phyloP scores from a whole-genome alignment of 2,797 vertebrate species.

The Brachyrhaphis roseni region DNA sequence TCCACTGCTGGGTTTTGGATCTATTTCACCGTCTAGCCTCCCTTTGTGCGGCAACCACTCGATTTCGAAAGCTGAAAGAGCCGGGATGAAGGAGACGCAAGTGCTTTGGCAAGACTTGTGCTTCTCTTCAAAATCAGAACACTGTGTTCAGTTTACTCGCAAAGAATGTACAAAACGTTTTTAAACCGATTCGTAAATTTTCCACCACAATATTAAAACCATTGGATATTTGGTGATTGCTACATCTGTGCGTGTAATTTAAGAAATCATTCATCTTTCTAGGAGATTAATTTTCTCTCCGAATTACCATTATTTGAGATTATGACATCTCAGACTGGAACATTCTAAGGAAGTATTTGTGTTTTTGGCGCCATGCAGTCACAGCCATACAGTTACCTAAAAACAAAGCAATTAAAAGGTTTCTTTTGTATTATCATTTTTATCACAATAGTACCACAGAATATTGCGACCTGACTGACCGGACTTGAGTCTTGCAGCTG shows the following conservation, averaged over 20 bases:
- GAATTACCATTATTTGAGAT: slow-evolving; percentile 32
- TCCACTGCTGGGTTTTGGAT: slow-evolving; percentile 39
- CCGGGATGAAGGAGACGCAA: slow-evolving; percentile 27
- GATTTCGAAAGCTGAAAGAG: slow-evolving; percentile 43
- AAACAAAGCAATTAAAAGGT: too few relatives aligned
- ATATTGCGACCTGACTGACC: too few relatives aligned
- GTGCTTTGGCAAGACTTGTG: slow-evolving; percentile 29
- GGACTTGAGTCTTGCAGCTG: too few relatives aligned
- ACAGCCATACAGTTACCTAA: too few relatives aligned
- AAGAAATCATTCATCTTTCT: slow-evolving; percentile 37
- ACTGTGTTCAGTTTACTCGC: slow-evolving; percentile 38
- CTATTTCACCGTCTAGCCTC: slow-evolving; percentile 40
- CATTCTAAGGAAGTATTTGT: not conserved
- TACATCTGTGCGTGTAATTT: slow-evolving; percentile 24
- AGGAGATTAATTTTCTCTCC: slow-evolving; percentile 25
- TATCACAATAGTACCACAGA: too few relatives aligned
- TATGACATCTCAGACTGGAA: slow-evolving; percentile 4
- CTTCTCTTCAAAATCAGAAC: slow-evolving; percentile 24
- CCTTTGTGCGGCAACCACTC: slow-evolving; percentile 47
- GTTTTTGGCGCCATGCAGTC: too few relatives aligned
- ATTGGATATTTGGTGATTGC: slow-evolving; percentile 23
- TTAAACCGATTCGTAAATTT: slow-evolving; percentile 1
- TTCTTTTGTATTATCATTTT: too few relatives aligned
- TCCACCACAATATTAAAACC: slow-evolving; percentile 8
- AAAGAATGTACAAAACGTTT: slow-evolving; percentile 9